Evolutionary conservation across 2,113 vertebrate genomes (phyloP).

Genomic region (Centropus unirufus): DNA sequence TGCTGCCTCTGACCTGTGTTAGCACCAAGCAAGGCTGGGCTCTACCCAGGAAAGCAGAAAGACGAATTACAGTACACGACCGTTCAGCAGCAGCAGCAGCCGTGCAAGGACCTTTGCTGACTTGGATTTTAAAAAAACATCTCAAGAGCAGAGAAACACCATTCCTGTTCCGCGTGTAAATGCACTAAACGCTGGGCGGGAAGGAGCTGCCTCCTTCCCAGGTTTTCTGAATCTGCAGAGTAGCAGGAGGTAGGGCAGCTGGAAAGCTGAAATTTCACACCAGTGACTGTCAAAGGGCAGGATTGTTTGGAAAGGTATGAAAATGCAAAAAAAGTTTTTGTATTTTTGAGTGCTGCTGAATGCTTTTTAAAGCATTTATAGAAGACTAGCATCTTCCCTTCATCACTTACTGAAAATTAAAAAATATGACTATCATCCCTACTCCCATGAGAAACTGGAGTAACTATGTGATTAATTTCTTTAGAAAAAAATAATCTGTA

Average conservation of each 20-base stretch:
- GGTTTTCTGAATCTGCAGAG: background rate
- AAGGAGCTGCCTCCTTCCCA: background rate
- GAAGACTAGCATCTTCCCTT: background rate
- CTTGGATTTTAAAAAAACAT: background rate
- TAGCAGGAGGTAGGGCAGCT: background rate
- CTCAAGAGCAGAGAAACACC: background rate
- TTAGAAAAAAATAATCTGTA: too few relatives aligned
- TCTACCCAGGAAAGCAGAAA: background rate
- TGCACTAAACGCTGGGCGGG: background rate
- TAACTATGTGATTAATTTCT: too few relatives aligned
- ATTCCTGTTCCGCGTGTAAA: background rate
- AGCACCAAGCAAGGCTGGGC: background rate
- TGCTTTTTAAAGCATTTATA: background rate
- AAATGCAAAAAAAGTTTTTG: background rate
- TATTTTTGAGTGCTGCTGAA: background rate
- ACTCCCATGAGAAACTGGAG: background rate
- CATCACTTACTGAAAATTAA: background rate
- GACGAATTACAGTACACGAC: background rate
- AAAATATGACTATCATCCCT: background rate
- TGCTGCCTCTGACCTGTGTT: rapidly evolving
- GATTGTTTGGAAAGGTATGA: background rate
- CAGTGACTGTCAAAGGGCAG: too few relatives aligned
- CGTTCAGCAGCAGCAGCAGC: background rate
- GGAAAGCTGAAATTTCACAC: background rate
- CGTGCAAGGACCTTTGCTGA: background rate